A percentile compares a stretch with the other conserved stretches of the same genome.
Evolutionary conservation across 2,888 invertebrate species (phyloP).

Genomic region (Acrobasis suavella): DNA sequence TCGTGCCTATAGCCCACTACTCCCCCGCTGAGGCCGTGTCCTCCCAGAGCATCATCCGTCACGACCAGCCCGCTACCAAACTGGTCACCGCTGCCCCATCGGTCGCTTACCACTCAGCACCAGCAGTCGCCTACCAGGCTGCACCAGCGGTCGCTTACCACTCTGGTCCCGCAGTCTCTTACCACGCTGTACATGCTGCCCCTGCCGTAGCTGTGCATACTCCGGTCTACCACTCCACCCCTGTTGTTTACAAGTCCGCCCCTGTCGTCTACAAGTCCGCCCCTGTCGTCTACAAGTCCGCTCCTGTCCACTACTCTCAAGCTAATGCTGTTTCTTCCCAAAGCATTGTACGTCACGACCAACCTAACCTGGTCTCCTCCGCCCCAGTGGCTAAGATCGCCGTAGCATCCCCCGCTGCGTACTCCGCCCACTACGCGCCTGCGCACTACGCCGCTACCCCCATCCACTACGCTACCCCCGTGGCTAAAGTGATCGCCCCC

Average conservation of each 20-base stretch:
- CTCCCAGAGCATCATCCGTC: constrained; percentile 64
- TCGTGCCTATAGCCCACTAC: constrained; percentile 65
- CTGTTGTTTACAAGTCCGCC: constrained; percentile 18
- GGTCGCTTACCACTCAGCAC: constrained; percentile 35
- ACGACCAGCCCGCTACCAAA: constrained; percentile 44
- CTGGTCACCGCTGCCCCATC: constrained; percentile 37
- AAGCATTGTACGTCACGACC: constrained; percentile 64
- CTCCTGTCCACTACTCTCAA: constrained; percentile 38
- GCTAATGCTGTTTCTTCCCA: constrained; percentile 52
- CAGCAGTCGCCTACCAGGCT: constrained; percentile 32
- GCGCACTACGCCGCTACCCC: constrained; percentile 43
- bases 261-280: constrained; percentile 23
- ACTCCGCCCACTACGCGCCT: constrained; percentile 38
- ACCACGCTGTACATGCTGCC: constrained; percentile 35
- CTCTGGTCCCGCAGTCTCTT: constrained; percentile 30
- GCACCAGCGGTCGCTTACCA: constrained; percentile 35
- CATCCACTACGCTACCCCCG: constrained; percentile 48
- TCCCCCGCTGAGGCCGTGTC: constrained; percentile 63
- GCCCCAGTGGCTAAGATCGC: constrained; percentile 45
- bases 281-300: constrained; percentile 10
- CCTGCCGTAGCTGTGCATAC: constrained; percentile 30
- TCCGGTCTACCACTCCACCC: constrained; percentile 29
- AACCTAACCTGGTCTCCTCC: constrained; percentile 43
- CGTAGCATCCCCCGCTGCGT: constrained; percentile 42
- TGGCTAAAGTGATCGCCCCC: constrained; percentile 46